These are phyloP conservation scores for Regulus satrapa DNA, from an alignment of 2,113 vertebrate species.

Conservation along the genomic window DNA sequence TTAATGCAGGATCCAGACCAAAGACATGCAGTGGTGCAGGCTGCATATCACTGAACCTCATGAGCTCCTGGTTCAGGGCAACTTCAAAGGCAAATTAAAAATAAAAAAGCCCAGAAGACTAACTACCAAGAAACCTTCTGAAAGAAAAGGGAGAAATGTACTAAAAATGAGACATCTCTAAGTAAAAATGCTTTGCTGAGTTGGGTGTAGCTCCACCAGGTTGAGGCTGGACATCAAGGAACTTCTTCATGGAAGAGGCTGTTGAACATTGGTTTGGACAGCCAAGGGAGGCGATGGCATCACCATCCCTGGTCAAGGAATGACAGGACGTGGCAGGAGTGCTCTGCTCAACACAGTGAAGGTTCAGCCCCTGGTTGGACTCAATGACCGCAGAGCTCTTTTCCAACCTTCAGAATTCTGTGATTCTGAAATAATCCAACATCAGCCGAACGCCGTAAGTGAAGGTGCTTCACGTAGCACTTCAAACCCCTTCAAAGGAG, in stretches of 20 bases:
- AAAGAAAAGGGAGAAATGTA: neutral
- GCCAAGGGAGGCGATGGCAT: neutral
- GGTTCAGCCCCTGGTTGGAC: neutral
- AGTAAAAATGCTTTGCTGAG: neutral
- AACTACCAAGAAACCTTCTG: neutral
- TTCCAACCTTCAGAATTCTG: neutral
- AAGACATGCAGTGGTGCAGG: neutral
- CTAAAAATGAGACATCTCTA: neutral
- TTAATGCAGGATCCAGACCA: neutral
- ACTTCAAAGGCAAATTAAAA: neutral
- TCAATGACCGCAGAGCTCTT: neutral
- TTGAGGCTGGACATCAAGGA: neutral
- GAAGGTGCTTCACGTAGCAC: neutral
- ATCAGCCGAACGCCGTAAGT: neutral
- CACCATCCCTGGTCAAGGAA: too few species aligned
- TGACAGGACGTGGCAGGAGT: accelerated
- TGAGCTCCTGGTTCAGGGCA: neutral
- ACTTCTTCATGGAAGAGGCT: neutral
- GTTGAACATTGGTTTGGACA: neutral
- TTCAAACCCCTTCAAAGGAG: neutral
- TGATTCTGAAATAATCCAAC: neutral
- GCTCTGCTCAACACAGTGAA: neutral
- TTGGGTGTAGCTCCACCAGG: neutral
- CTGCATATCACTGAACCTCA: neutral
- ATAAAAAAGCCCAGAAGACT: too few species aligned